Conservation (phyloP, 1,140 invertebrate genomes). For the Portunus trituberculatus region DNA sequence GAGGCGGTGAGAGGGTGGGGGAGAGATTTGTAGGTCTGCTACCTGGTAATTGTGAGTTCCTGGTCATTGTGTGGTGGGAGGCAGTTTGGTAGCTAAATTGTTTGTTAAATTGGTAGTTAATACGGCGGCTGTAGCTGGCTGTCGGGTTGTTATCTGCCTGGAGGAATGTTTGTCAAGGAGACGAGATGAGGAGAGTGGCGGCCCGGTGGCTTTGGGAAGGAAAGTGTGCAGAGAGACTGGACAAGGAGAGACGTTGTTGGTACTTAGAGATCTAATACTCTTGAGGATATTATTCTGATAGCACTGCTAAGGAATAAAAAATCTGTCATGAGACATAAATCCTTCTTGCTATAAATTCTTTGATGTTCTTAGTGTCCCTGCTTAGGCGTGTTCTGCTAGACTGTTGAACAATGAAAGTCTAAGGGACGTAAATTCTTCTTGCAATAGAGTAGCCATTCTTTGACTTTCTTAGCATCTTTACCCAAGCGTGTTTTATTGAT, state of each 20-base stretch:
- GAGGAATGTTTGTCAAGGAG: background rate
- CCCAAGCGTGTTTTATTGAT: too few species aligned
- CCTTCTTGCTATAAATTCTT: background rate
- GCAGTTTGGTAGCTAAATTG: conserved; percentile 51
- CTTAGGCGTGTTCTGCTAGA: too few species aligned
- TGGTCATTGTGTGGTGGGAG: conserved; percentile 27
- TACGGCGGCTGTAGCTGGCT: background rate
- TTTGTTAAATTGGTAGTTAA: conserved; percentile 48
- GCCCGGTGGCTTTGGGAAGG: background rate
- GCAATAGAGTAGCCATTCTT: too few species aligned
- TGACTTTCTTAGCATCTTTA: too few species aligned
- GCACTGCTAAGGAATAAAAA: too few species aligned
- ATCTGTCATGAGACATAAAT: too few species aligned
- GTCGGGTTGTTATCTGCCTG: conserved; percentile 28
- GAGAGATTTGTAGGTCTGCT: conserved; percentile 25
- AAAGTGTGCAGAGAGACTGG: background rate
- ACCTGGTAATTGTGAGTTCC: conserved; percentile 50
- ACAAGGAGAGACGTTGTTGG: too few species aligned
- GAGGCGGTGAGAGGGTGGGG: background rate
- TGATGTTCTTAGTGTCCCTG: too few species aligned
- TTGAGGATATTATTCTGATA: too few species aligned
- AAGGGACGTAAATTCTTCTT: too few species aligned
- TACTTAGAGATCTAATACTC: too few species aligned
- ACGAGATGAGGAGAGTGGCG: background rate
- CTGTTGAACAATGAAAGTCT: too few species aligned